Evolutionary conservation across 23 tunicate genomes (phyloP).

Genomic region (Diplosoma virens): DNA sequence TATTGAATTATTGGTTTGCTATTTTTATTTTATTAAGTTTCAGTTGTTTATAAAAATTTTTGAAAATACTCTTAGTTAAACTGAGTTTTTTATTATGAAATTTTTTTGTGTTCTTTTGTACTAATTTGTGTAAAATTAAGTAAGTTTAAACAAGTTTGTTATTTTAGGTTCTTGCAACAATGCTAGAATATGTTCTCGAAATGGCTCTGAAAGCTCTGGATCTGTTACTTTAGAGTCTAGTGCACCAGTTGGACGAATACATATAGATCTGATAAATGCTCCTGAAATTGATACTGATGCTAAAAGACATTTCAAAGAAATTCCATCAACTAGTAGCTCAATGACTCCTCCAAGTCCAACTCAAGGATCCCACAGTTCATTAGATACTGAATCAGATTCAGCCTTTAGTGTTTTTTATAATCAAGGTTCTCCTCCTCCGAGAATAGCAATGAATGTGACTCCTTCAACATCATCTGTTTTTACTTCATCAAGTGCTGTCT

Average conservation of each 20-base stretch:
- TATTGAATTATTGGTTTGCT: no score
- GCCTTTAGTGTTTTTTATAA: not conserved
- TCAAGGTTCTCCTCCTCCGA: conserved; percentile 13
- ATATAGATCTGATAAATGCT: not conserved
- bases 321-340: conserved; percentile 39
- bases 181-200: conserved; percentile 1
- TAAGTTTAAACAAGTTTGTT: not conserved
- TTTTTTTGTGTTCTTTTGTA: no score
- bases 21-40: no score
- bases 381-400: conserved; percentile 46
- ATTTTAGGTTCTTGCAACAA: conserved; percentile 12
- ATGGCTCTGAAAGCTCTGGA: conserved; percentile 49
- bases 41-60: no score
- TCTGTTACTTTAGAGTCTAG: not conserved
- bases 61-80: no score
- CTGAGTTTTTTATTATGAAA: no score
- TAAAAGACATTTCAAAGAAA: conserved; percentile 10
- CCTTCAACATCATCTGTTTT: not conserved
- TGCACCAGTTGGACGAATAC: not conserved
- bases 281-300: not conserved
- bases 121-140: no score
- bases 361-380: conserved; percentile 39
- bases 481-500: conserved; percentile 7
- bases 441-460: not conserved
- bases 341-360: conserved; percentile 53